Conservation (phyloP, 2,888 invertebrate species). For the Apotomis turbidana region DNA sequence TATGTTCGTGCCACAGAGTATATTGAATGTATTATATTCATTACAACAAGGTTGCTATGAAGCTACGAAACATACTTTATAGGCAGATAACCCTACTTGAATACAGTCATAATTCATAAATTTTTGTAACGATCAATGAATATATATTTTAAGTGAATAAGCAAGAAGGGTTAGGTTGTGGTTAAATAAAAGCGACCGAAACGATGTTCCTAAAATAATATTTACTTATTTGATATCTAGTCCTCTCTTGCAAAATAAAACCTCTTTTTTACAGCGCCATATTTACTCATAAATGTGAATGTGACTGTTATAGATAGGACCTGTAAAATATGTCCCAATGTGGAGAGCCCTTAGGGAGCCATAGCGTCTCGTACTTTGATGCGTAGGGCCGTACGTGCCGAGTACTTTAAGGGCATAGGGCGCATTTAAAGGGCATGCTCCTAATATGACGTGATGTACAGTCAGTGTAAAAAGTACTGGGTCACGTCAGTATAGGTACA, state of each 20-base stretch:
- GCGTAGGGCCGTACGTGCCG: constrained; percentile 2
- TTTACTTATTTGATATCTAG: not conserved
- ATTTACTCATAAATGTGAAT: not conserved
- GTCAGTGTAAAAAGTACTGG: not conserved
- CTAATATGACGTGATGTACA: not conserved
- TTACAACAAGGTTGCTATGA: too few species aligned
- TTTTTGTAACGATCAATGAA: too few species aligned
- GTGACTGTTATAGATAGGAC: not conserved
- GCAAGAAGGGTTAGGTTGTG: too few species aligned
- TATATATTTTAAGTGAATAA: too few species aligned
- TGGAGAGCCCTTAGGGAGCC: constrained; percentile 14
- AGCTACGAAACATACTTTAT: too few species aligned
- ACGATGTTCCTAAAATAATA: not conserved
- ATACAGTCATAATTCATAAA: too few species aligned
- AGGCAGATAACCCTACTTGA: too few species aligned
- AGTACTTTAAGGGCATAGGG: not conserved
- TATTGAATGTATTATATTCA: too few species aligned
- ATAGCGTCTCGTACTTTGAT: constrained; percentile 14
- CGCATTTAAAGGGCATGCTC: not conserved
- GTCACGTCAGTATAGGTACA: not conserved
- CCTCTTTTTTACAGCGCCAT: not conserved
- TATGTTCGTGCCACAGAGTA: too few species aligned
- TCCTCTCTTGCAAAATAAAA: not conserved
- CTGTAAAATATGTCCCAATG: constrained; percentile 17
- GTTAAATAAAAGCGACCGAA: not conserved